phyloP scores from a whole-genome alignment of 2,113 vertebrate genomes.

The Heterotilapia buettikoferi region DNA sequence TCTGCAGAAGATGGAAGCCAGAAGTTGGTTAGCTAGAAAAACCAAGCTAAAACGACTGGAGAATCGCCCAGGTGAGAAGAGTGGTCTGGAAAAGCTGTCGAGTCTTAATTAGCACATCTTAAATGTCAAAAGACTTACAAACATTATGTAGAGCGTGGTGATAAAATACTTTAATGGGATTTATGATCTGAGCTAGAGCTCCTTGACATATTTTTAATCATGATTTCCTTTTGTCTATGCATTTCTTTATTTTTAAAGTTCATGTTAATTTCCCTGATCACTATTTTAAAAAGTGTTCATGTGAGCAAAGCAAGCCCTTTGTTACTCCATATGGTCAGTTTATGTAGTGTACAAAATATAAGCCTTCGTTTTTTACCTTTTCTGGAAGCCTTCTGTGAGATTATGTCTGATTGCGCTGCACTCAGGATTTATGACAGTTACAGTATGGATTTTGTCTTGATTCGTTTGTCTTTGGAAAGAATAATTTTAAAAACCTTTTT shows the following conservation, averaged over 20 bases:
- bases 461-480: background rate
- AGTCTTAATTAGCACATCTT: background rate
- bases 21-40: fast-evolving
- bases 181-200: background rate
- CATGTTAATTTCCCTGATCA: background rate
- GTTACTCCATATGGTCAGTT: background rate
- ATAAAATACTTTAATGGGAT: background rate
- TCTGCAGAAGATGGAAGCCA: constrained; percentile 14
- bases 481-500: fast-evolving
- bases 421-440: background rate
- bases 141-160: background rate
- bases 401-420: background rate
- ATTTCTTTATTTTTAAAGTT: background rate
- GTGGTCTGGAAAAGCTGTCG: fast-evolving
- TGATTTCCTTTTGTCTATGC: background rate
- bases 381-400: background rate
- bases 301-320: background rate
- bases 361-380: background rate
- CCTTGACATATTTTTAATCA: background rate
- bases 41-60: constrained; percentile 48
- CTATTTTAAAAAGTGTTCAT: background rate
- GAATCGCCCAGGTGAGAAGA: constrained; percentile 38
- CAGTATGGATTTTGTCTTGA: background rate
- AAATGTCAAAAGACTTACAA: background rate
- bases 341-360: background rate